Evolutionary conservation across 2,888 invertebrate species (phyloP).

Genomic region (Sipunculus nudus): DNA sequence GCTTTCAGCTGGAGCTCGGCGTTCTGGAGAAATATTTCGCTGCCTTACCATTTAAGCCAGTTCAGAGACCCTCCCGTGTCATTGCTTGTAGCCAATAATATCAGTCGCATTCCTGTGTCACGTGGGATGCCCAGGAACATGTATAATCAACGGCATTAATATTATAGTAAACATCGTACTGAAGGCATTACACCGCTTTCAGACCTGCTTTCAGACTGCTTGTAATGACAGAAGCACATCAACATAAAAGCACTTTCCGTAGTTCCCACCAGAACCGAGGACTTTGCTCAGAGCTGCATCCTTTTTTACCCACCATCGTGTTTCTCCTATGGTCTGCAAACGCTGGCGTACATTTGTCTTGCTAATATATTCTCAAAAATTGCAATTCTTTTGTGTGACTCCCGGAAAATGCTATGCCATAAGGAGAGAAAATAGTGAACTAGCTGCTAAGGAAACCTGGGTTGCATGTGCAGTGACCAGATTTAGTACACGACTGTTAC

Average conservation of each 20-base stretch:
- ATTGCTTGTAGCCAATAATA: too few relatives aligned
- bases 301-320: neutral
- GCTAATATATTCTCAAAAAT: neutral
- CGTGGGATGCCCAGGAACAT: too few relatives aligned
- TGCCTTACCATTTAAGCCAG: too few relatives aligned
- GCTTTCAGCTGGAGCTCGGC: too few relatives aligned
- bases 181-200: too few relatives aligned
- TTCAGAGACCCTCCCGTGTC: too few relatives aligned
- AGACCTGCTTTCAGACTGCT: neutral
- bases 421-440: constrained; percentile 5
- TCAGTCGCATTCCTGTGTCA: too few relatives aligned
- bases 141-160: too few relatives aligned
- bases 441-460: neutral
- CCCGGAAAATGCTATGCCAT: neutral
- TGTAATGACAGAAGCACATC: neutral
- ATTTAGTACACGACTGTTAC: constrained; percentile 7
- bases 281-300: constrained; percentile 2
- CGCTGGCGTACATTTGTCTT: neutral
- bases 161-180: too few relatives aligned
- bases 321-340: constrained; percentile 1
- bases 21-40: too few relatives aligned
- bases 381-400: neutral
- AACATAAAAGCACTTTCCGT: neutral
- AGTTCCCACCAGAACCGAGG: neutral
- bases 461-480: constrained; percentile 1